Base-by-base conservation (phyloP, 2,888 invertebrate species). In the Acronicta leporina region DNA sequence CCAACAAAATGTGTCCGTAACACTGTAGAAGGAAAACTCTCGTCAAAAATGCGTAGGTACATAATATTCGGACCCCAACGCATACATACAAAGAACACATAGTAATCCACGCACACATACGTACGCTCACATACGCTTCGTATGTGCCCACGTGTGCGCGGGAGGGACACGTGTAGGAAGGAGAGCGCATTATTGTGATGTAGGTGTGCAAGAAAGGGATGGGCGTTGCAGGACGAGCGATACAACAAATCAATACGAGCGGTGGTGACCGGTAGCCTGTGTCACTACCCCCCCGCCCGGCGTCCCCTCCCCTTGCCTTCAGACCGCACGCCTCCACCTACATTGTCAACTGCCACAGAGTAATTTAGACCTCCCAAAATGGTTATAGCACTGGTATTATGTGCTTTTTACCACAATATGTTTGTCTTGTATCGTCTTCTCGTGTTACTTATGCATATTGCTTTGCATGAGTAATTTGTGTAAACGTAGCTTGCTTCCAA, bases 181-280 rank as follows among this genome's bases (percentile, higher is more conserved):
- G 87, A 79, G 86, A 89, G 50, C 72, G 85, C 65, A 68, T 62
- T 73, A 80, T 54, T 59, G 50, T 66, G 70, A 68, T 68, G 77
- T 77, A 79, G 69, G 71, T 73, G 90, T 78, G 88, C 51, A 56
- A 65, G 92, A 94, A 82, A 87, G 91, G 89, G 94, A 94, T 81
- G 80, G 89, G 75, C 77, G 87, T 88, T 89, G 91, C 94, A 94
- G 94, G 94, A 94, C 94, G 92, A 94, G 90, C 95, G 94, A 95
- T 95, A 95, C 95, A 95, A 95, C 95, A 95, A 95, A 95, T 94
- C 95, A 95, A 95, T 95, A 95, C 95, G 94, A 91, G 92, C 93
- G 94, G 92, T 92, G 92, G 92, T 95, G 95, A 94, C 94, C 95
- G 94, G 95, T 95, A 94, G 94, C 95, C 94, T 94, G 94, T 94